A percentile compares a stretch with the other conserved stretches of the same genome.
These are phyloP conservation scores for Busseola fusca DNA, from an alignment of 2,888 invertebrate genomes.

Conservation along the genomic window DNA sequence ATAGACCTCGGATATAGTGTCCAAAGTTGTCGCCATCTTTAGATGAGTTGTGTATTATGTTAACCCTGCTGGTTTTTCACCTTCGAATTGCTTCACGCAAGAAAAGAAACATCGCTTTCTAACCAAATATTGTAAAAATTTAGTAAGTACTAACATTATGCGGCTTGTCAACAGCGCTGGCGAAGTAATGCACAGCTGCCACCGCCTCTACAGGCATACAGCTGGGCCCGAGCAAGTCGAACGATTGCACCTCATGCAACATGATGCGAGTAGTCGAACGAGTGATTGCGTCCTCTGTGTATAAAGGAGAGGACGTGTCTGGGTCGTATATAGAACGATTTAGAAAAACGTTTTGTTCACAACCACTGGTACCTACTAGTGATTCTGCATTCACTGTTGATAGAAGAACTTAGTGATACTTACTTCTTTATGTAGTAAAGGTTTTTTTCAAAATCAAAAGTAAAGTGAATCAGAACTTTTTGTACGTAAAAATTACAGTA, in stretches of 20 bases:
- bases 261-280: conserved; percentile 73
- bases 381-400: background rate
- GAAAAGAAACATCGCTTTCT: background rate
- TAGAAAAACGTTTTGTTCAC: background rate
- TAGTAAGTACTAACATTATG: conserved; percentile 21
- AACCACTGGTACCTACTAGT: background rate
- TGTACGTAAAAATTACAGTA: background rate
- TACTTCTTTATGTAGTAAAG: background rate
- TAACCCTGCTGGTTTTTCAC: background rate
- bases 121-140: background rate
- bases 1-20: too few relatives aligned
- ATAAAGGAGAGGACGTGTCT: background rate
- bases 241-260: conserved; percentile 63
- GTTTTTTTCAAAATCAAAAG: too few relatives aligned
- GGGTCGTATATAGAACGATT: background rate
- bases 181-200: conserved; percentile 81
- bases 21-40: background rate
- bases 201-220: conserved; percentile 75
- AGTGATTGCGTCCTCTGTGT: conserved; percentile 77
- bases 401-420: background rate
- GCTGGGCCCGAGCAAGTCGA: conserved; percentile 71
- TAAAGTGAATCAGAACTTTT: background rate
- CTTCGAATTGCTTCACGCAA: background rate
- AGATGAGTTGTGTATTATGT: background rate
- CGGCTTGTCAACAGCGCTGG: conserved; percentile 68